phyloP scores from a whole-genome alignment of 2,797 vertebrate species.

The Mareca strepera region DNA sequence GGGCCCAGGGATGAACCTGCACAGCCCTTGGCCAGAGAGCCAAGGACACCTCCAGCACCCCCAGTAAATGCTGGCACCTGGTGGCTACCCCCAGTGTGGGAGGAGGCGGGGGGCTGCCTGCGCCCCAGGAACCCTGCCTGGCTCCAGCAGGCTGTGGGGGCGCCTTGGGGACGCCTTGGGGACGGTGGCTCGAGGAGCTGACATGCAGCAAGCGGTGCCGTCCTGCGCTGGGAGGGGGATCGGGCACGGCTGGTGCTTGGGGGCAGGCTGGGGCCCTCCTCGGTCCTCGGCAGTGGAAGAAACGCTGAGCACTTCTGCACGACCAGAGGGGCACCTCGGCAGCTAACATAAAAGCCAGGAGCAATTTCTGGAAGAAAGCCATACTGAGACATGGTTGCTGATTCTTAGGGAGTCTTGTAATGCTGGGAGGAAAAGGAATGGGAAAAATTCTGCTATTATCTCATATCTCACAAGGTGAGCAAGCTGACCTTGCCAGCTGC shows the following conservation, averaged over 20 bases:
- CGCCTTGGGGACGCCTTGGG: no score
- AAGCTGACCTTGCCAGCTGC: neutral
- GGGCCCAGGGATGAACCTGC: neutral
- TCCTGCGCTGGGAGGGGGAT: no score
- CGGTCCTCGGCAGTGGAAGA: no score
- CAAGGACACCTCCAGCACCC: neutral
- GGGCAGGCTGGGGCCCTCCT: no score
- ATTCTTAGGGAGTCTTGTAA: no score
- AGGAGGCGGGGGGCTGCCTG: neutral
- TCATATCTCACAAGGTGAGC: neutral
- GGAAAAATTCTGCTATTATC: neutral
- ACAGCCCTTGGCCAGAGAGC: neutral
- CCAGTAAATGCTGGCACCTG: no score
- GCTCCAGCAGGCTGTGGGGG: no score
- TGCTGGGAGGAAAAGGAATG: neutral
- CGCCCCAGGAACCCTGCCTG: no score
- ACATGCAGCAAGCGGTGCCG: no score
- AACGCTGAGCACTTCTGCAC: neutral
- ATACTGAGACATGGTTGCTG: neutral
- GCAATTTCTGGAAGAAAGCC: neutral
- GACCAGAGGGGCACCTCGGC: neutral
- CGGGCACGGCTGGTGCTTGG: no score
- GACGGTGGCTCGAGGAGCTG: no score
- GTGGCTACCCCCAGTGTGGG: no score
- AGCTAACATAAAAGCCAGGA: neutral